Conservation (phyloP, 2,113 vertebrate genomes). For the Syngnathus typhle region DNA sequence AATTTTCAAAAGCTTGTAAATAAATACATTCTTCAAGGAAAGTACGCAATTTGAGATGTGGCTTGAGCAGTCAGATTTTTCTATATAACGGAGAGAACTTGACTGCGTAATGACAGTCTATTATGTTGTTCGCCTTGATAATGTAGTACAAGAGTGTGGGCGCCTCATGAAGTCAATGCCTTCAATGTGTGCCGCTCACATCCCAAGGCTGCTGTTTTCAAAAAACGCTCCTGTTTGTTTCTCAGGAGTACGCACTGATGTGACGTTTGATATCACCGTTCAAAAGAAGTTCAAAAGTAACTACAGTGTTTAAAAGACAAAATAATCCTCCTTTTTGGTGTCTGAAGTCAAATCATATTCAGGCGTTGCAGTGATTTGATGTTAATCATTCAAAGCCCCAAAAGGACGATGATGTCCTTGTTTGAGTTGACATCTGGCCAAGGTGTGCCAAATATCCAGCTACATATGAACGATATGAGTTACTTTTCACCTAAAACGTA, state of each 20-base stretch:
- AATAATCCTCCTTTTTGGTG: not conserved
- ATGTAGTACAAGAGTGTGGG: not conserved
- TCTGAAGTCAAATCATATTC: not conserved
- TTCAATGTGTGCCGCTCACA: not conserved
- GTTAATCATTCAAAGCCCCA: not conserved
- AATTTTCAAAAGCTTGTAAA: not conserved
- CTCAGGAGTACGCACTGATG: not conserved
- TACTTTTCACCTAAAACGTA: too few relatives aligned
- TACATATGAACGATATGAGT: too few relatives aligned
- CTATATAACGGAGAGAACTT: not conserved
- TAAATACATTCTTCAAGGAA: not conserved
- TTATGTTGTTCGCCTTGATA: not conserved
- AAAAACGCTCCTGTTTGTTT: not conserved
- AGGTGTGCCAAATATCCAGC: not conserved
- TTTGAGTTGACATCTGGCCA: not conserved
- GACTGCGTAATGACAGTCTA: not conserved
- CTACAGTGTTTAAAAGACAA: not conserved
- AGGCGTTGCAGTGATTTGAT: not conserved
- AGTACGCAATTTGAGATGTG: not conserved
- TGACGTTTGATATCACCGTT: not conserved
- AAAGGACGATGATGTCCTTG: not conserved
- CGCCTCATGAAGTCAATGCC: not conserved
- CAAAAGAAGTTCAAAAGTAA: not conserved
- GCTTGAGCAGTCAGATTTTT: not conserved
- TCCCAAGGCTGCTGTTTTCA: not conserved